Conservation (phyloP, 2,113 vertebrate species). For the Oncorhynchus nerka region DNA sequence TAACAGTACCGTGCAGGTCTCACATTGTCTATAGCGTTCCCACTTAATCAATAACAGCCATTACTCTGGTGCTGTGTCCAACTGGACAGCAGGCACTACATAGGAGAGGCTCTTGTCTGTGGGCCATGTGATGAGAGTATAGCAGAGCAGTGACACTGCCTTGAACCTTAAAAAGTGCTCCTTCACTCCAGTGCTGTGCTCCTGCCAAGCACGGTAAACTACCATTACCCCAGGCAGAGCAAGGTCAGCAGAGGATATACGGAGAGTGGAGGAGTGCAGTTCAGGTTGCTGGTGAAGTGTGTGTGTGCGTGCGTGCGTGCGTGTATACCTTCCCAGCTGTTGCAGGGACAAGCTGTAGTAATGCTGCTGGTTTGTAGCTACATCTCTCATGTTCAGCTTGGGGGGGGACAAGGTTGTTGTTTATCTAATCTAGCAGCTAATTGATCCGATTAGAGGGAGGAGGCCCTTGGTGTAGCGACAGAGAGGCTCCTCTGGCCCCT, state of each 20-base stretch:
- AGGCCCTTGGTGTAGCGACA: slow-evolving; percentile 18
- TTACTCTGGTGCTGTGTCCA: not conserved
- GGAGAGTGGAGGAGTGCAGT: not conserved
- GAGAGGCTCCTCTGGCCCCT: slow-evolving; percentile 24
- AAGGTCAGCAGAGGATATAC: slow-evolving; percentile 29
- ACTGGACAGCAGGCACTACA: not conserved
- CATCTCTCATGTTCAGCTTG: not conserved
- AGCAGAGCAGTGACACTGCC: not conserved
- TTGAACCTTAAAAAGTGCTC: not conserved
- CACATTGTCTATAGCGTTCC: not conserved
- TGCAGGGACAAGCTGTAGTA: not conserved
- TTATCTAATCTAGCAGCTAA: slow-evolving; percentile 47
- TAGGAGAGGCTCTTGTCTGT: too few relatives aligned
- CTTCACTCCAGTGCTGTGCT: not conserved
- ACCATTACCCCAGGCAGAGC: slow-evolving; percentile 18
- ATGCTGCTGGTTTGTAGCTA: not conserved
- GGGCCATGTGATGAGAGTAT: not conserved
- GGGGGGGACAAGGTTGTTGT: slow-evolving; percentile 40
- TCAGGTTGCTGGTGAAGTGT: not conserved
- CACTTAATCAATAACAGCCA: too few relatives aligned
- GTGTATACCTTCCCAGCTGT: not conserved
- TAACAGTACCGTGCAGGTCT: slow-evolving; percentile 1
- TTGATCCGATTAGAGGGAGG: slow-evolving; percentile 49
- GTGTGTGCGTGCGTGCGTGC: slow-evolving; percentile 17
- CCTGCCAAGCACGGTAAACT: not conserved